Evolutionary conservation across 2,888 invertebrate genomes (phyloP).

Genomic region (Neelides folsomi): DNA sequence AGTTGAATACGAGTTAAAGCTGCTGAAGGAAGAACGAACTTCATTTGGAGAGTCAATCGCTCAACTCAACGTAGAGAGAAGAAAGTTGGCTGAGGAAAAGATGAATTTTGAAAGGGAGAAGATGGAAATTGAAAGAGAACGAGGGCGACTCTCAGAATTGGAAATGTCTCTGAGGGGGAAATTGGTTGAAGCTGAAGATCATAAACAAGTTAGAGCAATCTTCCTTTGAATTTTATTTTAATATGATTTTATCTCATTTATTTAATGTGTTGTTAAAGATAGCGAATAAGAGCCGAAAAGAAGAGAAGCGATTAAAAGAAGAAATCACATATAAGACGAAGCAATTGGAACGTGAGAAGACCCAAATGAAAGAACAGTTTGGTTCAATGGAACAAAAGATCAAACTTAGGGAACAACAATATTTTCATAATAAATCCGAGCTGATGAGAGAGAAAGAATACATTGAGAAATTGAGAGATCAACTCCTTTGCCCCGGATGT

Average conservation of each 20-base stretch:
- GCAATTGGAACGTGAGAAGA: constrained; percentile 18
- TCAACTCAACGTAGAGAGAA: constrained; percentile 36
- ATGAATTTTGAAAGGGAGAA: constrained; percentile 49
- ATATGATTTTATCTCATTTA: not conserved
- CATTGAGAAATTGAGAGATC: constrained; percentile 23
- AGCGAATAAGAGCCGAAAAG: constrained; percentile 18
- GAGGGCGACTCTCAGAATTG: constrained; percentile 39
- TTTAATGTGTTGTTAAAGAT: constrained; percentile 8
- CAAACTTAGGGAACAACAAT: constrained; percentile 15
- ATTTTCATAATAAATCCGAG: constrained; percentile 23
- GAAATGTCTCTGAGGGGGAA: constrained; percentile 19
- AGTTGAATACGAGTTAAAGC: constrained; percentile 28
- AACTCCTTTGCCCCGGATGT: constrained; percentile 27
- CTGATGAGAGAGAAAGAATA: constrained; percentile 26
- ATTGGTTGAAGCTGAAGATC: constrained; percentile 23
- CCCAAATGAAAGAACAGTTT: constrained; percentile 12
- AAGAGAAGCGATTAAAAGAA: constrained; percentile 15
- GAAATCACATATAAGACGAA: constrained; percentile 17
- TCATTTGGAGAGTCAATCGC: constrained; percentile 25
- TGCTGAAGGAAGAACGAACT: constrained; percentile 25
- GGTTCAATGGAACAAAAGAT: constrained; percentile 17
- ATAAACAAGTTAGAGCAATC: constrained; percentile 13
- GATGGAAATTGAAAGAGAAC: constrained; percentile 49
- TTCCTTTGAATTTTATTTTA: not conserved
- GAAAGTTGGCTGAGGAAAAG: constrained; percentile 47